A percentile compares a stretch with the other conserved stretches of the same genome.
These are phyloP conservation scores for Mesochorus sp. DNA, from an alignment of 2,888 invertebrate genomes.

Conservation along the genomic window DNA sequence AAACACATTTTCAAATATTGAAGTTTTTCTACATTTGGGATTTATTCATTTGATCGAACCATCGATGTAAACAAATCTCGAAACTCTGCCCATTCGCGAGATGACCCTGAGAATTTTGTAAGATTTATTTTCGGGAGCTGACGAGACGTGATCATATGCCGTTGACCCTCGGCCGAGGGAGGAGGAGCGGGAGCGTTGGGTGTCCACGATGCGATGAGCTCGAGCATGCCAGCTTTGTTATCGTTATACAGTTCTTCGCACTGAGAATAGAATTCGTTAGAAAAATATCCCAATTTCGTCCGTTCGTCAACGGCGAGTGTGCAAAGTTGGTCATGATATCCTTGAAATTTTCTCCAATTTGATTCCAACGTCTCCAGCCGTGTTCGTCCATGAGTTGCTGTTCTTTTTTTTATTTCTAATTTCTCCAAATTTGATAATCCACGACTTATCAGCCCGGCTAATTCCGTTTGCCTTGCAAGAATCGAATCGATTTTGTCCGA, in stretches of 20 bases:
- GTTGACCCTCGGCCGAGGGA: no score
- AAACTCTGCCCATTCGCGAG: slow-evolving; percentile 26
- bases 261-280: not conserved
- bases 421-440: slow-evolving; percentile 8
- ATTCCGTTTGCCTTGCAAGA: not conserved
- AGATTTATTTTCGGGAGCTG: slow-evolving; percentile 20
- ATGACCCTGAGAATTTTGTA: slow-evolving; percentile 25
- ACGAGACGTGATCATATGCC: no score
- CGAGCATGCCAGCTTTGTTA: not conserved
- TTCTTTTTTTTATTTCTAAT: slow-evolving; percentile 3
- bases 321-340: not conserved
- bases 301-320: not conserved
- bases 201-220: no score
- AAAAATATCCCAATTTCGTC: not conserved
- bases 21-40: slow-evolving; percentile 47
- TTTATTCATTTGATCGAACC: slow-evolving; percentile 14
- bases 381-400: slow-evolving; percentile 4
- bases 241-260: slow-evolving; percentile 19
- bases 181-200: no score
- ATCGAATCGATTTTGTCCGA: not conserved
- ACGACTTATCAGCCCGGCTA: slow-evolving; percentile 7
- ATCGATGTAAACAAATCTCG: slow-evolving; percentile 29
- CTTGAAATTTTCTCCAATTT: slow-evolving; percentile 28
- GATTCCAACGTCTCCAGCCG: not conserved
- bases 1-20: slow-evolving; percentile 48